Base-by-base conservation (phyloP, 2,113 vertebrate species). In the Chrysochloris asiatica region DNA sequence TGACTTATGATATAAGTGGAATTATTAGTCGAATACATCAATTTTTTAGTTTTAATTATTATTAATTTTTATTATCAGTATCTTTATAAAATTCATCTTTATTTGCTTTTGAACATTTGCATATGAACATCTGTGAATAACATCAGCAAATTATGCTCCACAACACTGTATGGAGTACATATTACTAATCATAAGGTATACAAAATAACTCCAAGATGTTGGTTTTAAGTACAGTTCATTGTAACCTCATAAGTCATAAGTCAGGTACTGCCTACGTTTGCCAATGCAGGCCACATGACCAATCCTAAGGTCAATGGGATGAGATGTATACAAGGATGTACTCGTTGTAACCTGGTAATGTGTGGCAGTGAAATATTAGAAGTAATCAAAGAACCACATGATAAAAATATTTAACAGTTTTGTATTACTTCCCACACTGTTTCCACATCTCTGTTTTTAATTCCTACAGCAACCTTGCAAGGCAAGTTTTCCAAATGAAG, bases 371-470 rank as follows among this genome's bases (percentile, higher is more conserved):
- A 83, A 50, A 48, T 87, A 77, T 43, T 84, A 89, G 75, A 90
- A 85, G 36, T 48, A 61, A 73, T 90, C 9, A 24, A 72, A 5
- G 10, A n/a, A 21, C 75, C 38, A 80, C 43, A 83, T 80, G 24
- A 47, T 69, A 28, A 78, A 92, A 77, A 54, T 54, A 86, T 69
- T 56, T 81, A 48, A 65, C 17, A 90, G 83, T 92, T 71, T 8
- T 78, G 12, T 87, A 61, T 77, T 6, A 4, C 33, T 82, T 88
- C 69, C 8, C 54, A 75, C 86, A 92, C 69, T 83, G 1, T 88
- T 89, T 91, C 69, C 50, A 72, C 47, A 52, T 73, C 54, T 86
- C 71, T 88, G 1, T 89, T 56, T 36, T 82, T 77, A 77, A 93
- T 87, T 30, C 54, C 88, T 22, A 79, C 8, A 63, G 75, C 10